Evolutionary conservation across 2,888 invertebrate species (phyloP), one percentile per base, ranked within the genome.

Genomic region (Stenotaenia linearis): DNA sequence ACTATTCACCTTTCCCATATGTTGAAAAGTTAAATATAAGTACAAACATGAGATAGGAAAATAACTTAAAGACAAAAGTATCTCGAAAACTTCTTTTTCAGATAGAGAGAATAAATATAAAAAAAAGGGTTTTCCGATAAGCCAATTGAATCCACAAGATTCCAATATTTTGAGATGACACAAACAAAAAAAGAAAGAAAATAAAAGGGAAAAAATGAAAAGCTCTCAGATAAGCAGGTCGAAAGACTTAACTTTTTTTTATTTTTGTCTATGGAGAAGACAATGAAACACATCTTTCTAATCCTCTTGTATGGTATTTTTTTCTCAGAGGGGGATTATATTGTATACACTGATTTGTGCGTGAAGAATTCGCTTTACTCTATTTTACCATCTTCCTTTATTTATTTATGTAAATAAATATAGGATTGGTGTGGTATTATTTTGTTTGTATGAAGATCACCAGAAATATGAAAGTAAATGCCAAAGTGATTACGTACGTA

Each of bases 201-300:
- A 45, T 23, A 0, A 61, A 61, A n/a, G n/a, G n/a, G n/a, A 61
- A 61, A 21, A 61, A 23, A 21, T 61, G 23, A 61, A 61, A 61
- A 61, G 21, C 61, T 25, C 25, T 23, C 1, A 69, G 69, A 69
- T 69, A 69, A 28, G 69, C 69, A 28, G 69, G 69, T 69, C 25
- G 25, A 69, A 69, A 69, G 28, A 25, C 69, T 69, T 69, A 28
- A 28, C 0, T 69, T 69, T 69, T 69, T 69, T n/a, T 10, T 1
- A 25, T 9, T 18, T 69, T 23, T 10, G 23, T 69, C 25, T 28
- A 69, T 28, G 25, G 23, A 10, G 69, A 69, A 23, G 12, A 69
- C 69, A 69, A 69, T 69, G 69, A 69, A 69, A 69, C 69, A 69
- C 12, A 69, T 25, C 69, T 28, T 28, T 69, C 25, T 69, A 69